These are phyloP conservation scores for Drosophila rubida DNA, from an alignment of 2,888 invertebrate species.

Conservation along the genomic window DNA sequence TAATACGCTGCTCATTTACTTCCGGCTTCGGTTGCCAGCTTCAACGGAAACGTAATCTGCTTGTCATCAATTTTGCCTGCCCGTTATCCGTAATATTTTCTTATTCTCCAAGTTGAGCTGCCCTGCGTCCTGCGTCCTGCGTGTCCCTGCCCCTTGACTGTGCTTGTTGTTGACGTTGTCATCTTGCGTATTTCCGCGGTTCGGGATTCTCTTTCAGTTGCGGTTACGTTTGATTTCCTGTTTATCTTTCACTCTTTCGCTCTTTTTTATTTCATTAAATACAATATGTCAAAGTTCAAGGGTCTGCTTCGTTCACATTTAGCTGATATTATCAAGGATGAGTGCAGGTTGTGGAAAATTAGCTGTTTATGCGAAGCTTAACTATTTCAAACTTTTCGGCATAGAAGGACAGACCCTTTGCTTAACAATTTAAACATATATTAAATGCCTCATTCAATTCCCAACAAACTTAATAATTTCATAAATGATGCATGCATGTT, in stretches of 20 bases:
- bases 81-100: conserved; percentile 37
- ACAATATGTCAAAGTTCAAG: conserved; percentile 41
- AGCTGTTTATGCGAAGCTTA: neutral
- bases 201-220: conserved; percentile 59
- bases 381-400: neutral
- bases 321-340: conserved; percentile 1
- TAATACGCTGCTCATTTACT: conserved; percentile 64
- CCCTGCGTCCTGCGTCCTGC: conserved; percentile 20
- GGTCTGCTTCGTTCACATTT: neutral
- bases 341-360: conserved; percentile 23
- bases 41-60: conserved; percentile 79
- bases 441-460: neutral
- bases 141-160: conserved; percentile 13
- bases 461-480: neutral
- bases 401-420: neutral
- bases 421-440: neutral
- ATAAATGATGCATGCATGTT: neutral
- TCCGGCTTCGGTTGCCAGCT: conserved; percentile 67
- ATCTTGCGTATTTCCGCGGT: conserved; percentile 72
- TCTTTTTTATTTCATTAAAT: conserved; percentile 30
- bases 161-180: conserved; percentile 48
- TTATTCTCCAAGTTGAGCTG: conserved; percentile 24
- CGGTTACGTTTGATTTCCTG: conserved; percentile 73
- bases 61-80: conserved; percentile 69
- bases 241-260: conserved; percentile 52